These are phyloP conservation scores for Potamarius usumacintae DNA, from an alignment of 2,113 vertebrate species.

Conservation along the genomic window DNA sequence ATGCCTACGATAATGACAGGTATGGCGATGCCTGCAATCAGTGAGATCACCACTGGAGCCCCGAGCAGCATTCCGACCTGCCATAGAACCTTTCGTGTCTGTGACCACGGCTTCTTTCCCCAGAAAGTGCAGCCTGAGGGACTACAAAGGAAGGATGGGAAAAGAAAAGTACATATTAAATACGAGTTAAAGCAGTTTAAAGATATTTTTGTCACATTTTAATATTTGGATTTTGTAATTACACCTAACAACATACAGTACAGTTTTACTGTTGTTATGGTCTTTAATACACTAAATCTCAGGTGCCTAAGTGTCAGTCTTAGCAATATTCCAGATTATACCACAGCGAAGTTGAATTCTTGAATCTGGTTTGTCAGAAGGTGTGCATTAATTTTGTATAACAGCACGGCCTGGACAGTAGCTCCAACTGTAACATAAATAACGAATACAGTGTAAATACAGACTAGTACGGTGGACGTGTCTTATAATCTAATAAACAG, in stretches of 20 bases:
- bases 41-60: constrained; percentile 83
- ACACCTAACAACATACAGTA: background rate
- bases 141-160: constrained; percentile 61
- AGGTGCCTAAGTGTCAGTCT: background rate
- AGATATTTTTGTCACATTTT: background rate
- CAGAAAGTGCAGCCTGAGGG: constrained; percentile 89
- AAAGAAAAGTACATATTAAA: background rate
- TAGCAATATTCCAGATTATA: background rate
- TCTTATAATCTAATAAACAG: no score
- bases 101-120: constrained; percentile 88
- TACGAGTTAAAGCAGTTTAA: background rate
- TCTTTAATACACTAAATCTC: background rate
- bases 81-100: constrained; percentile 83
- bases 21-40: constrained; percentile 82
- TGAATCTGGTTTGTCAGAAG: background rate
- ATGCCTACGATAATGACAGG: constrained; percentile 85
- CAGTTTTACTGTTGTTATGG: background rate
- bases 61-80: constrained; percentile 88
- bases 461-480: no score
- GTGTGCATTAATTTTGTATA: background rate
- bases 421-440: background rate
- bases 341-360: background rate
- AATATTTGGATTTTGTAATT: background rate
- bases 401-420: background rate
- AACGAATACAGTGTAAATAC: no score